These are phyloP conservation scores for Periplaneta americana DNA, from an alignment of 1,140 invertebrate species.

Conservation along the genomic window DNA sequence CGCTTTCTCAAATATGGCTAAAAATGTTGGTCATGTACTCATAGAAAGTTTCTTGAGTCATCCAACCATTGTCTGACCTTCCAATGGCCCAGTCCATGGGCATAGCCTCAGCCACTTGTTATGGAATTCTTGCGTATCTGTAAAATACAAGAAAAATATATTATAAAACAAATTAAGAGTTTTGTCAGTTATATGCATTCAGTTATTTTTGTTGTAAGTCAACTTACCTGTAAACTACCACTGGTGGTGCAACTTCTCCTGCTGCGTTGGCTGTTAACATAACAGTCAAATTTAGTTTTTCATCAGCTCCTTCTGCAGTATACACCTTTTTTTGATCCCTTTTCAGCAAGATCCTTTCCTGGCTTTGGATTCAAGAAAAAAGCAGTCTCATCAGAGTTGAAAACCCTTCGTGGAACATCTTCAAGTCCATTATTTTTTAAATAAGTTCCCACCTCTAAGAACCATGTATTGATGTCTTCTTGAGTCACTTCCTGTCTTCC, in stretches of 20 bases:
- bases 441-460: constrained; percentile 11
- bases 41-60: constrained; percentile 35
- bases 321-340: constrained; percentile 10
- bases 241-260: constrained; percentile 29
- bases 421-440: not conserved
- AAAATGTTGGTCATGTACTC: constrained; percentile 37
- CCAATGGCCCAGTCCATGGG: constrained; percentile 33
- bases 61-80: constrained; percentile 36
- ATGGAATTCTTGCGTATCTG: constrained; percentile 30
- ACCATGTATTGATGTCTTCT: constrained; percentile 20
- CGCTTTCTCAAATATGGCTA: constrained; percentile 33
- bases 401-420: not conserved
- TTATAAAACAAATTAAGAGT: no score
- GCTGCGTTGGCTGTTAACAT: no score
- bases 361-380: not conserved
- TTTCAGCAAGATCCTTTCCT: not conserved
- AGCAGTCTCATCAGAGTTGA: constrained; percentile 12
- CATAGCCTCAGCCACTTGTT: constrained; percentile 26
- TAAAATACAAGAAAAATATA: no score
- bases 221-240: constrained; percentile 33
- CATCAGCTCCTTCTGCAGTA: constrained; percentile 29
- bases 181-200: no score
- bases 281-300: no score
- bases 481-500: constrained; percentile 15
- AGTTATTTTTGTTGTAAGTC: no score